Conservation (phyloP, 2,797 vertebrate genomes). For the Acomys russatus region DNA sequence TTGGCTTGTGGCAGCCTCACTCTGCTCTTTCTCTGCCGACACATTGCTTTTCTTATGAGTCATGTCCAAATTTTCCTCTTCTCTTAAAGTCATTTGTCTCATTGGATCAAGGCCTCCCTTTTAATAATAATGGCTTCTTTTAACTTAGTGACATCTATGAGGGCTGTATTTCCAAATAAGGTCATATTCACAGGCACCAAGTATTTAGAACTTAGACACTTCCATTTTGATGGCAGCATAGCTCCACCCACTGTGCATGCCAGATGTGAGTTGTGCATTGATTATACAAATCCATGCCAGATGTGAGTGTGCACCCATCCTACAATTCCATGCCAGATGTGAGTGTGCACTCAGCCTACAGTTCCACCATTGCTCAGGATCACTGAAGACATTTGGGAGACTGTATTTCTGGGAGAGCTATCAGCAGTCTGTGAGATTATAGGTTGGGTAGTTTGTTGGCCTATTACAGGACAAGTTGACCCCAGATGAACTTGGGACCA, state of each 20-base stretch:
- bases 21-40: not conserved
- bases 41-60: not conserved
- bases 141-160: not conserved
- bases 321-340: not conserved
- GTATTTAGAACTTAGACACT: not conserved
- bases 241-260: not conserved
- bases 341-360: not conserved
- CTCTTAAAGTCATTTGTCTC: not conserved
- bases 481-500: not conserved
- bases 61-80: not conserved
- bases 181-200: not conserved
- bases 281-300: too few species aligned
- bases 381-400: not conserved
- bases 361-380: not conserved
- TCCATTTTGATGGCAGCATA: not conserved
- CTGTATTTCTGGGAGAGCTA: not conserved
- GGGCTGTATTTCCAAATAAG: not conserved
- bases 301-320: not conserved
- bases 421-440: not conserved
- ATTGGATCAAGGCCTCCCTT: not conserved
- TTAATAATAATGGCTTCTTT: not conserved
- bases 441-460: not conserved
- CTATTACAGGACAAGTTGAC: not conserved
- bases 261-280: not conserved
- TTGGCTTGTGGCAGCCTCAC: rapidly evolving